These are phyloP conservation scores for Muraenolepis orangiensis DNA, from an alignment of 2,797 vertebrate genomes.

Conservation along the genomic window DNA sequence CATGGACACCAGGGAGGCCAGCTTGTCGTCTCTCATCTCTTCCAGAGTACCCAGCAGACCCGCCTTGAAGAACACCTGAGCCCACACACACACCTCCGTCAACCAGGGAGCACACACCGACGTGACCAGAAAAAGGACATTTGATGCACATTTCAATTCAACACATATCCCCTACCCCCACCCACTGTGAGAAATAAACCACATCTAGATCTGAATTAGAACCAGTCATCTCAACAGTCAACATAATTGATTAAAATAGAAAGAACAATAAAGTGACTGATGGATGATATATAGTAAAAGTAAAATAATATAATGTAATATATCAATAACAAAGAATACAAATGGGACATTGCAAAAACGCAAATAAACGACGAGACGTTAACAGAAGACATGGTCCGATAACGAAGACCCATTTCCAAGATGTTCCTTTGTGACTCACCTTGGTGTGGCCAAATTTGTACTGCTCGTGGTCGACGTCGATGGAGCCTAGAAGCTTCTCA, in stretches of 20 bases:
- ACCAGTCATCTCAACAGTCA: too few relatives aligned
- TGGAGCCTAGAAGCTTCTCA: constrained; percentile 79
- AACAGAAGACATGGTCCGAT: too few relatives aligned
- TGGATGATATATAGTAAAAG: too few relatives aligned
- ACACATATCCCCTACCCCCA: too few relatives aligned
- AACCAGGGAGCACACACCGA: background rate
- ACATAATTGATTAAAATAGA: too few relatives aligned
- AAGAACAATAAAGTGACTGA: too few relatives aligned
- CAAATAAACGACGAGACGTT: too few relatives aligned
- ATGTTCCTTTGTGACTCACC: constrained; percentile 44
- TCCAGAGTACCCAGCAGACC: constrained; percentile 74
- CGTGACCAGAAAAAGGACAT: background rate
- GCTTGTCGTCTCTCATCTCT: constrained; percentile 77
- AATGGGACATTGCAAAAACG: too few relatives aligned
- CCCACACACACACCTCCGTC: background rate
- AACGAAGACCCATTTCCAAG: background rate
- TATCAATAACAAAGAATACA: background rate
- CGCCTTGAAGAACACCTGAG: constrained; percentile 78
- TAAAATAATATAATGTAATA: background rate
- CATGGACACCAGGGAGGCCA: constrained; percentile 67
- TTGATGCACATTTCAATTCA: too few relatives aligned
- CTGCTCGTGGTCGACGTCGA: constrained; percentile 79
- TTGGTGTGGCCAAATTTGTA: constrained; percentile 84
- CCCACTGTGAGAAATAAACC: too few relatives aligned
- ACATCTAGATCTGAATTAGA: too few relatives aligned